These are phyloP conservation scores for Procavia capensis DNA, from an alignment of 2,113 vertebrate genomes.

Conservation along the genomic window DNA sequence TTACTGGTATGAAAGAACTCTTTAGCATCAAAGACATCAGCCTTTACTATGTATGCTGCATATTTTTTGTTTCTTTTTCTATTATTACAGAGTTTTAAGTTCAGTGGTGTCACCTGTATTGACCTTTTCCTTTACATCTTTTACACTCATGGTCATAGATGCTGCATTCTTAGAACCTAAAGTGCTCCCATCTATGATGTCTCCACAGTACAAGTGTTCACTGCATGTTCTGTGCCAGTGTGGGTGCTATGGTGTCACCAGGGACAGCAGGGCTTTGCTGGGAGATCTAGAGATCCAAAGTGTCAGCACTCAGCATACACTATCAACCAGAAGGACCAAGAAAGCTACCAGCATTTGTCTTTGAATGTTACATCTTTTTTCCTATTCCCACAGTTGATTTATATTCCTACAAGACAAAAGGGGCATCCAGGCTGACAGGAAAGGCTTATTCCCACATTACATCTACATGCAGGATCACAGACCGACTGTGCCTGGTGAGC, in stretches of 20 bases:
- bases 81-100: too few relatives aligned
- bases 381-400: neutral
- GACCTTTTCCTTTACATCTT: neutral
- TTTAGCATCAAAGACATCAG: too few relatives aligned
- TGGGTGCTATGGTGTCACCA: neutral
- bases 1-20: neutral
- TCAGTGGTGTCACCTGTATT: neutral
- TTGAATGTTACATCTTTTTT: neutral
- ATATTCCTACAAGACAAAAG: neutral
- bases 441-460: neutral
- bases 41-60: neutral
- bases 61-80: neutral
- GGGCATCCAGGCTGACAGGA: neutral
- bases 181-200: neutral
- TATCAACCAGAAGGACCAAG: too few relatives aligned
- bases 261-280: neutral
- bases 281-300: too few relatives aligned
- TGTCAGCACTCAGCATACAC: too few relatives aligned
- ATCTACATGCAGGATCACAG: neutral
- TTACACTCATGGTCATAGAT: rapidly evolving
- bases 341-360: neutral
- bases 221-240: too few relatives aligned
- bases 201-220: neutral
- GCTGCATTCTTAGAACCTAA: rapidly evolving
- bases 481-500: neutral